Evolutionary conservation across 2,113 vertebrate species (phyloP), one percentile per base, ranked within the genome.

Genomic region (Perca fluviatilis): DNA sequence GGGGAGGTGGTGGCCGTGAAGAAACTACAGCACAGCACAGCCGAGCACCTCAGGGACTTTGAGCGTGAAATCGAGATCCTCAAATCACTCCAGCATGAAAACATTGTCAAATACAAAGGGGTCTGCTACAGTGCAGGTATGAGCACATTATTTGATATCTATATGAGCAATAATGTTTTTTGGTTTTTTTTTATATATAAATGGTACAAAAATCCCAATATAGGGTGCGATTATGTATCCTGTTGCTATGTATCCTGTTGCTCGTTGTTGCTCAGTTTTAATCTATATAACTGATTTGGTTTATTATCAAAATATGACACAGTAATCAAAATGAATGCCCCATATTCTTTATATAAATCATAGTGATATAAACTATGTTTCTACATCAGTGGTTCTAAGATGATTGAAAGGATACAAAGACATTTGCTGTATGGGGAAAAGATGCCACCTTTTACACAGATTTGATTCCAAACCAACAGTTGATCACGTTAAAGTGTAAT

Each of bases 41-140:
- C 98, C 1, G 97, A 99, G 85, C 97, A 99, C 86, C 90, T 99
- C 74, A 88, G 97, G 9, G 98, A 99, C 91, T 99, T 99, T 33
- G 98, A 99, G 95, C 95, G 97, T 76, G 98, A 99, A 86, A 99
- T 99, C 6, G 97, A 99, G 93, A 99, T 99, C 92, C 96, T 99
- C 72, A 99, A 97, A 80, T 99, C 98, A 9, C 94, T 99, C 57
- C 98, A 99, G 67, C 98, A 99, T 21, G 98, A 99, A 63, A 99
- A 99, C 95, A 99, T 99, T 15, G 98, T 99, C 68, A 97, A 96
- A 85, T 99, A 99, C 91, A 99, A 99, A 92, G 98, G 98, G 74
- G 98, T 99, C 12, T 99, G 98, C 92, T 99, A 99, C 91, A 99
- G 97, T 25, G 97, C 97, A 85, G 98, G 98, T 98, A 93, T 21